A percentile compares a stretch with the other conserved stretches of the same genome.
phyloP scores from a whole-genome alignment of 2,113 vertebrate genomes.

The Mustela nigripes region DNA sequence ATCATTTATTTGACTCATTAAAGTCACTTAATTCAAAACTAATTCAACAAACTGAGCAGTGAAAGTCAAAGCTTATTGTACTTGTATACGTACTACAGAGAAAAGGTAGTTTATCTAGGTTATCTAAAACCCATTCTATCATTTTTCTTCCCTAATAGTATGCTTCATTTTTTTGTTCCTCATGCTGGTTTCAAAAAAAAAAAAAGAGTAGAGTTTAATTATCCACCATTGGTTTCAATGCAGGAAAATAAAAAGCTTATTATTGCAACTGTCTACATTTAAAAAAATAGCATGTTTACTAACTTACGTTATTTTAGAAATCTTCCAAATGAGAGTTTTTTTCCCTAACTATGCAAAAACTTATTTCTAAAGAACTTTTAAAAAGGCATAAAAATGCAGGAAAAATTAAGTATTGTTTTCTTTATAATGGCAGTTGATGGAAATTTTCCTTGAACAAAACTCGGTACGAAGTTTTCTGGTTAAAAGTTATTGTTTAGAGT shows the following conservation, averaged over 20 bases:
- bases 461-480: not conserved
- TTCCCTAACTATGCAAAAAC: not conserved
- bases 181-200: not conserved
- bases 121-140: not conserved
- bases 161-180: not conserved
- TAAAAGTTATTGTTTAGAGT: constrained; percentile 10
- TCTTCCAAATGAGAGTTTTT: not conserved
- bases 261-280: not conserved
- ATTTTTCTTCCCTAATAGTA: not conserved
- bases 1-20: constrained; percentile 41
- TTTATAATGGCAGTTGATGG: not conserved
- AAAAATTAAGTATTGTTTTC: not conserved
- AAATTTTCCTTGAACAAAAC: not conserved
- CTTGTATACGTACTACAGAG: not conserved
- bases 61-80: not conserved
- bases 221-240: not conserved
- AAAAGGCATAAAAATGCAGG: not conserved
- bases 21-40: not conserved
- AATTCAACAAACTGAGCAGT: not conserved
- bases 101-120: not conserved
- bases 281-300: not conserved
- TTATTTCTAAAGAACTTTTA: not conserved
- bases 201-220: not conserved
- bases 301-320: not conserved
- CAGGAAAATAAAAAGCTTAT: not conserved